These are phyloP conservation scores for Caenorhabditis latens DNA, from an alignment of 1,140 invertebrate genomes.

Conservation along the genomic window DNA sequence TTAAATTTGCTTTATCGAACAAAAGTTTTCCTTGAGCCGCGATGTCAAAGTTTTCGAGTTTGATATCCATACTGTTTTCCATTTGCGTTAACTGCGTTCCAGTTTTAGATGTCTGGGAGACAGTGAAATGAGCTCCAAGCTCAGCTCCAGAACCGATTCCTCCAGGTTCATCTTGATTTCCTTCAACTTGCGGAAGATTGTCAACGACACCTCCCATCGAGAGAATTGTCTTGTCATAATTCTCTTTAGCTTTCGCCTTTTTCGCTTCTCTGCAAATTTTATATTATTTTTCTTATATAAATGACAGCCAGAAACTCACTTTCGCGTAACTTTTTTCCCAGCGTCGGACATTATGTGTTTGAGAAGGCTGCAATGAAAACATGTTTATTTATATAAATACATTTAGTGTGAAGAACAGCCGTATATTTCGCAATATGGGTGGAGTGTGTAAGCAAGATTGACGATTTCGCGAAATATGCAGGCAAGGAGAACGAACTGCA, in stretches of 20 bases:
- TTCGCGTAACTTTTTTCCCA: conserved; percentile 25
- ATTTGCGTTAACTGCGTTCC: conserved; percentile 86
- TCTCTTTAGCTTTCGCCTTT: conserved; percentile 36
- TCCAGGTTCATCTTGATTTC: conserved; percentile 39
- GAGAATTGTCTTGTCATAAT: conserved; percentile 20
- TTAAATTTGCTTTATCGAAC: conserved; percentile 94
- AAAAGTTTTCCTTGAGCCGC: conserved; percentile 96
- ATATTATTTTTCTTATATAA: background rate
- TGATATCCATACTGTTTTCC: conserved; percentile 96
- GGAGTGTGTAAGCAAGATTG: background rate
- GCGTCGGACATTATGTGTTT: conserved; percentile 13
- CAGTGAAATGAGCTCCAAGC: conserved; percentile 92
- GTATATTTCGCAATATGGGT: too few relatives aligned
- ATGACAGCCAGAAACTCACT: background rate
- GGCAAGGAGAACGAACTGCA: too few relatives aligned
- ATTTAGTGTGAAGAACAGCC: too few relatives aligned
- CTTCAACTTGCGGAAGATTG: conserved; percentile 9
- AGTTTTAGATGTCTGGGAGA: conserved; percentile 90
- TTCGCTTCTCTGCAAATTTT: conserved; percentile 6
- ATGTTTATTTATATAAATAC: background rate
- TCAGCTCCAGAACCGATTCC: conserved; percentile 82
- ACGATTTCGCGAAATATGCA: background rate
- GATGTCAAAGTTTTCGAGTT: conserved; percentile 98
- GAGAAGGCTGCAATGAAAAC: background rate
- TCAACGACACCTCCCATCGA: conserved; percentile 34